Conservation (phyloP, 1,140 invertebrate species). For the Aphis gossypii region DNA sequence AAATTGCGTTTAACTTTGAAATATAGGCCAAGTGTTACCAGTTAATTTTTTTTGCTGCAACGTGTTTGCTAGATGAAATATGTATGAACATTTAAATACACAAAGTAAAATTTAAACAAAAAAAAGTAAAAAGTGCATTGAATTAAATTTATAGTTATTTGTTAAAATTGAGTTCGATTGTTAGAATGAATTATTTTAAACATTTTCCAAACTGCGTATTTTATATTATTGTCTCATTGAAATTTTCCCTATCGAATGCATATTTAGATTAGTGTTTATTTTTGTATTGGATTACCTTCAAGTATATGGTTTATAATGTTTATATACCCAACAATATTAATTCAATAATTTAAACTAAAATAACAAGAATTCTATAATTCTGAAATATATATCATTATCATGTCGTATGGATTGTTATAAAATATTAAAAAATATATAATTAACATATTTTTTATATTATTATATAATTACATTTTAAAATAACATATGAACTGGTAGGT, state of each 20-base stretch:
- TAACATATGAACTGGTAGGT: too few relatives aligned
- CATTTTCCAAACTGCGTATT: background rate
- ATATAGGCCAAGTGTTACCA: slow-evolving; percentile 42
- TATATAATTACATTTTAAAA: background rate
- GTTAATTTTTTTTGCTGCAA: slow-evolving; percentile 12
- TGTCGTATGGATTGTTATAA: background rate
- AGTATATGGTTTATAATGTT: background rate
- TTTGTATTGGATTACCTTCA: background rate
- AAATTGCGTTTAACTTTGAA: slow-evolving; percentile 26
- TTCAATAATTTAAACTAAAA: background rate
- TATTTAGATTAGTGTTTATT: background rate
- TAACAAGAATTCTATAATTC: background rate
- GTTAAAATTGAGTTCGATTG: background rate
- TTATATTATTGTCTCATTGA: background rate
- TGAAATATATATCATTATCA: background rate
- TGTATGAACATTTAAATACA: background rate
- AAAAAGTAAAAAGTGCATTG: background rate
- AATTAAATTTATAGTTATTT: background rate
- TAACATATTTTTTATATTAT: background rate
- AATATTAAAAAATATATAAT: background rate
- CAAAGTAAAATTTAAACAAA: slow-evolving; percentile 12
- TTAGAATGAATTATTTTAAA: background rate
- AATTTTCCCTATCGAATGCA: background rate
- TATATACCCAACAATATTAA: background rate
- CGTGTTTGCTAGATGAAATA: background rate